Evolutionary conservation across 2,888 invertebrate genomes (phyloP), one percentile per base, ranked within the genome.

Genomic region (Chironomus riparius): DNA sequence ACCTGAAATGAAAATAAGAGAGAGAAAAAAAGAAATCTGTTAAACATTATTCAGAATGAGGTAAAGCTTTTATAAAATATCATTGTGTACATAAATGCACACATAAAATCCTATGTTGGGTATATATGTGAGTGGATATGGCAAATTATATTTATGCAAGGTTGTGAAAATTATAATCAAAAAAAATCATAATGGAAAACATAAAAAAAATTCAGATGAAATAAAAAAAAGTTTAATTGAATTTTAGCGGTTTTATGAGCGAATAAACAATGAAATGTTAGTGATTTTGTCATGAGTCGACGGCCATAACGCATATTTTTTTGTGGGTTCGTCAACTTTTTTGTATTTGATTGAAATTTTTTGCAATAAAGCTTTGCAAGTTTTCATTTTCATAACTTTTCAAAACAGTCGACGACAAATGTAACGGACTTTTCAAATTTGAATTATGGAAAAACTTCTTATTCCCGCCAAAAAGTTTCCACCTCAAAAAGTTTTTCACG

Each of bases 1-100:
- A 74, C 68, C 74, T 74, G 74, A 48, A 74, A 74, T 71, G 50
- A 73, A 73, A 56, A 38, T 38, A 38, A 18, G 18, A 56, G 18
- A 56, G 56, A 50, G 38, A 72, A 62, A 38, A 21, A 61, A 73
- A n/a, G n/a, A 73, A 62, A 56, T 71, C 28, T 71, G 71, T 61
- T 71, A 65, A 61, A 38, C 28, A 18, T 18, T 56, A 56, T 56
- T 56, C 56, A 15, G 18, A 56, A 18, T 56, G 56, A 56, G 56
- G 38, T 38, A 38, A 38, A 38, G 38, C 38, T 38, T 38, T 38
- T 38, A 38, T 38, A 38, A 38, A 38, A 18, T 68, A 22, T 68
- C 22, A 21, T 68, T 24, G 68, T 68, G 21, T 22, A n/a, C 18
- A 68, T 68, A 21, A 68, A 68, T 68, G 13, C 13, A 15, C 18